Conservation (phyloP, 2,113 vertebrate genomes). For the Colossoma macropomum region DNA sequence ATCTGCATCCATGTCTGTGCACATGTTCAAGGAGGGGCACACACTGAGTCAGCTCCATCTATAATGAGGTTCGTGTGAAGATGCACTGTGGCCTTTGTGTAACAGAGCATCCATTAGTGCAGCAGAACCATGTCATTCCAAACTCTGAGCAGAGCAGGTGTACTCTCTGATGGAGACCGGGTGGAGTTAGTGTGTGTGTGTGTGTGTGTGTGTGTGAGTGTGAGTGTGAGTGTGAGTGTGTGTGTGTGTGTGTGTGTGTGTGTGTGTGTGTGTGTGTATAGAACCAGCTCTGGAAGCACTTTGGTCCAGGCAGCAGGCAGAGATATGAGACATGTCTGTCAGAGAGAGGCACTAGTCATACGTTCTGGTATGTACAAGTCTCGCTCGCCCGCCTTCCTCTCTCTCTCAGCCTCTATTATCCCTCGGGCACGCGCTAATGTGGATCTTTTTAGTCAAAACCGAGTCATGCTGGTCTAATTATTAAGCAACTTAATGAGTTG, state of each 20-base stretch:
- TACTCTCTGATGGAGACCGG: slow-evolving; percentile 62
- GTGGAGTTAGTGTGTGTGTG: slow-evolving; percentile 48
- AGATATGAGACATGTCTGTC: slow-evolving; percentile 64
- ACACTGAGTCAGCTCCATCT: slow-evolving; percentile 33
- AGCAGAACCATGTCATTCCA: slow-evolving; percentile 8
- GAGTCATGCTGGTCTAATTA: slow-evolving; percentile 67
- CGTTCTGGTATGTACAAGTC: slow-evolving; percentile 76
- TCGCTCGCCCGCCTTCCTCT: slow-evolving; percentile 62
- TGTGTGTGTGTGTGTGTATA: slow-evolving; percentile 55
- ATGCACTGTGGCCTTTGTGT: slow-evolving; percentile 29
- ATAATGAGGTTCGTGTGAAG: slow-evolving; percentile 46
- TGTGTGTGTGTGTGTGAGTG: slow-evolving; percentile 54
- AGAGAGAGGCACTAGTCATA: slow-evolving; percentile 77
- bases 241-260: slow-evolving; percentile 41
- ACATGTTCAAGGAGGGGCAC: slow-evolving; percentile 16
- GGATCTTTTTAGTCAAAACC: slow-evolving; percentile 66
- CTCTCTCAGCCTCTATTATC: slow-evolving; percentile 62
- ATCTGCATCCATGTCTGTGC: slow-evolving; percentile 17
- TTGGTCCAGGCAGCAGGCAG: slow-evolving; percentile 77
- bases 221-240: slow-evolving; percentile 48
- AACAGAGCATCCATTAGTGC: slow-evolving; percentile 36
- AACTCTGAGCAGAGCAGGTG: slow-evolving; percentile 61
- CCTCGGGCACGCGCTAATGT: slow-evolving; percentile 64
- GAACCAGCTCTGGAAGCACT: slow-evolving; percentile 79
- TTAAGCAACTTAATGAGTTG: slow-evolving; percentile 53